Evolutionary conservation across 2,797 vertebrate species (phyloP).

Genomic region (Syngnathus rostellatus): DNA sequence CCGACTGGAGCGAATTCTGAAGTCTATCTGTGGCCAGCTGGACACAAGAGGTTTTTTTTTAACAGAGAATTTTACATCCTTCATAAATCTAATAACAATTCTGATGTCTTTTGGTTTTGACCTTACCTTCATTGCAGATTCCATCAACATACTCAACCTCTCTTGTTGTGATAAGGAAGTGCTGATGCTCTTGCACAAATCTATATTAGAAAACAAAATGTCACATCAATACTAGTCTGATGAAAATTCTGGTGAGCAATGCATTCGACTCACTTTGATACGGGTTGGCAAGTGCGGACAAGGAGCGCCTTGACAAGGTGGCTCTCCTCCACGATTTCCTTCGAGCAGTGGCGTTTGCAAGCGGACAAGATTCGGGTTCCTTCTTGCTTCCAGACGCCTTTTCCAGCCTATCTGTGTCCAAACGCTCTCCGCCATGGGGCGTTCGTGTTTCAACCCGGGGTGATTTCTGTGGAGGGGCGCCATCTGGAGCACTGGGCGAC

Average conservation of each 20-base stretch:
- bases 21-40: slow-evolving; percentile 65
- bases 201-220: slow-evolving; percentile 32
- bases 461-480: slow-evolving; percentile 52
- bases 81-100: neutral
- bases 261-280: slow-evolving; percentile 50
- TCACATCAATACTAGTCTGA: neutral
- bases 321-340: slow-evolving; percentile 73
- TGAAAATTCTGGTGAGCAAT: neutral
- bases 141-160: slow-evolving; percentile 68
- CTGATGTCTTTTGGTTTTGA: neutral
- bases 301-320: slow-evolving; percentile 60
- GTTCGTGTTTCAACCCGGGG: slow-evolving; percentile 35
- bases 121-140: slow-evolving; percentile 68
- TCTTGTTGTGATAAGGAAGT: slow-evolving; percentile 60
- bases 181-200: slow-evolving; percentile 64
- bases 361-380: slow-evolving; percentile 8
- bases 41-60: slow-evolving; percentile 10
- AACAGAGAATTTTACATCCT: neutral
- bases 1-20: slow-evolving; percentile 43
- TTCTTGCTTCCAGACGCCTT: slow-evolving; percentile 16
- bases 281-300: slow-evolving; percentile 55
- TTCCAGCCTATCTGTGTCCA: slow-evolving; percentile 18
- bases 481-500: slow-evolving; percentile 20
- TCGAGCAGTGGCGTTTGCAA: slow-evolving; percentile 31
- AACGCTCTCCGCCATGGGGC: slow-evolving; percentile 7